A percentile compares a stretch with the other conserved stretches of the same genome.
These are phyloP conservation scores for Electrona antarctica DNA, from an alignment of 2,113 vertebrate species.

Conservation along the genomic window DNA sequence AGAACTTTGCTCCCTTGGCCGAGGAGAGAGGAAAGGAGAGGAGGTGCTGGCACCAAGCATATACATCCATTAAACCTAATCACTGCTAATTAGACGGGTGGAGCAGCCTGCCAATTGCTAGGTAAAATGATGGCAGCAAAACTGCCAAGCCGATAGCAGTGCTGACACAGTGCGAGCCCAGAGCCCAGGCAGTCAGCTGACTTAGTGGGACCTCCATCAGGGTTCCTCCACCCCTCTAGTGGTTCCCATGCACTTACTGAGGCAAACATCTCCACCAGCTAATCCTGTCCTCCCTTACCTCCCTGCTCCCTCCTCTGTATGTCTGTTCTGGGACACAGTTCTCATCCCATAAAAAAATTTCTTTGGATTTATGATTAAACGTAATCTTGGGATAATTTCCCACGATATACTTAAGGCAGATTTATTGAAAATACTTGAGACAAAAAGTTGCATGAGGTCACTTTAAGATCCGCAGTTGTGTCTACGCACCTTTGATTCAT, in stretches of 20 bases:
- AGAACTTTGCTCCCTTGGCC: background rate
- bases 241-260: background rate
- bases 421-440: too few species aligned
- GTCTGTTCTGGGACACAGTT: too few species aligned
- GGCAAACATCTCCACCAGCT: background rate
- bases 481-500: too few species aligned
- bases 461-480: too few species aligned
- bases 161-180: background rate
- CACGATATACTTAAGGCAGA: too few species aligned
- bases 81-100: constrained; percentile 35
- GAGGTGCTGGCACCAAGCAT: constrained; percentile 24
- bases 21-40: background rate
- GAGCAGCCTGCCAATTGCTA: constrained; percentile 21
- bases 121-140: constrained; percentile 7
- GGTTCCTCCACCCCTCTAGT: background rate
- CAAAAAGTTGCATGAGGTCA: too few species aligned
- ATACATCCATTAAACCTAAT: constrained; percentile 50
- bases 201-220: background rate
- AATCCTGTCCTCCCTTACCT: background rate
- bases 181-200: constrained; percentile 15
- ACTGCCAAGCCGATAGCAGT: constrained; percentile 13
- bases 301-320: too few species aligned
- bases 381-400: too few species aligned
- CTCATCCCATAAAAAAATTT: too few species aligned
- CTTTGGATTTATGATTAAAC: too few species aligned